Base-by-base conservation (phyloP, 2,113 vertebrate species). In the Aspidoscelis tigris region DNA sequence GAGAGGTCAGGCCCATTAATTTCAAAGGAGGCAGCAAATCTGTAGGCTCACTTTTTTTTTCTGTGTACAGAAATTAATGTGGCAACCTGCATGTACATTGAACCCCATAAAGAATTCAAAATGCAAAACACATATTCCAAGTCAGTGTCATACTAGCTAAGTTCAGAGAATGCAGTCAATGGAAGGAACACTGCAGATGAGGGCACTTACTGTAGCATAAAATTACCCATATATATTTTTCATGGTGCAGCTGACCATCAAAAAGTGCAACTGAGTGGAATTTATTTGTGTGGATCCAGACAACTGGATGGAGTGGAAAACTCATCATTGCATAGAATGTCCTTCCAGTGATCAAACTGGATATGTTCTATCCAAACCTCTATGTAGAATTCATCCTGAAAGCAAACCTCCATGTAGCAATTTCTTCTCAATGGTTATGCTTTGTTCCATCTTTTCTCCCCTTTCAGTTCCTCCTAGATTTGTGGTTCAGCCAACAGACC, bases 401-500 rank as follows among this genome's bases (percentile, higher is more conserved):
- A 43, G 18, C 58, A 69, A 50, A 16, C 47, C 78, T 69, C 4
- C 77, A 68, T 53, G 53, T 70, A 16, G 3, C 9, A 7, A 1
- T 9, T 3, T 14, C 14, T 7, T 53, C 61, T 58, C 83, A 1
- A 83, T 0, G 21, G 1, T 33, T 64, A 0, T 74, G 7, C 22
- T 82, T 82, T 18, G 26, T 88, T 16, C 87, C 39, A 7, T 24
- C 87, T 14, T 90, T 78, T 89, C 9, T 84, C 78, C 91, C 5
- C 84, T 66, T 88, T 6, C 94, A 99, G 99, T 99, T 91, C 99
- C 99, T 82, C 99, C 99, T 41, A 97, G 98, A 93, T 99, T 99
- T 93, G 98, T 99, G 93, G 99, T 99, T 78, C 98, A 99, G 89
- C 99, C 99, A 64, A 97, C 97, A 10, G 98, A 99, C 92, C 99